These are phyloP conservation scores for Thereva nobilitata DNA, from an alignment of 2,888 invertebrate species.

Conservation along the genomic window DNA sequence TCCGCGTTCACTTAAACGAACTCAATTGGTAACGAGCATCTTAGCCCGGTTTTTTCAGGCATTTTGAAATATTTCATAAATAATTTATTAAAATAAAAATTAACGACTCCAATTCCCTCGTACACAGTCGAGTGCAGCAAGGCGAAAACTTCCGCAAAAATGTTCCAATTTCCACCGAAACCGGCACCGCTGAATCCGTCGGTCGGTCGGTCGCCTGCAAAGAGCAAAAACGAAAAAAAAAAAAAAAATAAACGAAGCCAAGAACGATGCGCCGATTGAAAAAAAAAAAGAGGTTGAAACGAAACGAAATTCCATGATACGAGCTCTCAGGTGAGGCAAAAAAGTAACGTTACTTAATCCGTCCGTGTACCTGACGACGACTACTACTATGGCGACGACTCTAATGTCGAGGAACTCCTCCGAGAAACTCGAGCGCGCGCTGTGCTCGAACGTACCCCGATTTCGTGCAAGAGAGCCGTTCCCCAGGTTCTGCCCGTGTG, in stretches of 20 bases:
- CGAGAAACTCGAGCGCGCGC: constrained; percentile 1
- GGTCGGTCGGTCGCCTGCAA: neutral
- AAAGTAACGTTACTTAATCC: constrained; percentile 31
- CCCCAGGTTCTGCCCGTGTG: constrained; percentile 14
- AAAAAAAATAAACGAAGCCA: neutral
- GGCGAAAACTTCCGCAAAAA: constrained; percentile 12
- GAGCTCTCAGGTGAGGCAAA: constrained; percentile 16
- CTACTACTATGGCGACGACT: no score
- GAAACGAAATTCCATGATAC: neutral
- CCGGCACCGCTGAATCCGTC: neutral
- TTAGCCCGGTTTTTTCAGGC: no score
- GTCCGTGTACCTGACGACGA: neutral
- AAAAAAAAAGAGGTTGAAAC: no score
- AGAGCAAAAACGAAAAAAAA: constrained; percentile 10
- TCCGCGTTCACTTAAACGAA: no score
- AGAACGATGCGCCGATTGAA: no score
- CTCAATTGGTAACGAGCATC: no score
- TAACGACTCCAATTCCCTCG: neutral
- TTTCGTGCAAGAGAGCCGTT: constrained; percentile 2
- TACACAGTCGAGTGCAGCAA: constrained; percentile 5
- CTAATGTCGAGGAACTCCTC: constrained; percentile 3
- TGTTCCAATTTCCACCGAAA: constrained; percentile 15
- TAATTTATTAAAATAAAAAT: neutral
- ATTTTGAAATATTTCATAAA: no score
- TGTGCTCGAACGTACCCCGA: neutral